These are phyloP conservation scores for Fulmarus glacialis DNA, from an alignment of 2,113 vertebrate genomes.

Conservation along the genomic window DNA sequence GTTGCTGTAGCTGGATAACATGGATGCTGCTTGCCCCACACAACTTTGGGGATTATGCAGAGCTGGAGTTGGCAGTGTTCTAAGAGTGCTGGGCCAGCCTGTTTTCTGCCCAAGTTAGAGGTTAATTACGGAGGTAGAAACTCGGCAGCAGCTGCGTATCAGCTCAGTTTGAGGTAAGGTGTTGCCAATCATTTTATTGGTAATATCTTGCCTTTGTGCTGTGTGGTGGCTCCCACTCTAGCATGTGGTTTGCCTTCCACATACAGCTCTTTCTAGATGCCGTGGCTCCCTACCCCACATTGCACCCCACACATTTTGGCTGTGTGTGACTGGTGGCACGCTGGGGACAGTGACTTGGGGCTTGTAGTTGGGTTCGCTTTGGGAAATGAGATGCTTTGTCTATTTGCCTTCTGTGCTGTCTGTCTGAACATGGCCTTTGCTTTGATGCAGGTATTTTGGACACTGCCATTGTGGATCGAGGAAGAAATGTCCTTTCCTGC, in stretches of 20 bases:
- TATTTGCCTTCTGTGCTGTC: fast-evolving
- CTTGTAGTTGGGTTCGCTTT: fast-evolving
- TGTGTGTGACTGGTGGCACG: not conserved
- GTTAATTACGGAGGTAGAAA: not conserved
- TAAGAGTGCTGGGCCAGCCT: not conserved
- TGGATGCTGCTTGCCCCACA: not conserved
- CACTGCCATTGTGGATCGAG: conserved; percentile 78
- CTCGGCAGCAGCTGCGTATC: fast-evolving
- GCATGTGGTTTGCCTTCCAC: not conserved
- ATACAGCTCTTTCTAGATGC: not conserved
- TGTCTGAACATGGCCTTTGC: not conserved
- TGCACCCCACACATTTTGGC: fast-evolving
- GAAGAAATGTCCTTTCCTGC: conserved; percentile 78
- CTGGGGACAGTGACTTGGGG: too few relatives aligned
- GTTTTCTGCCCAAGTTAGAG: not conserved
- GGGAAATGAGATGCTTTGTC: not conserved
- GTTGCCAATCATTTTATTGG: not conserved
- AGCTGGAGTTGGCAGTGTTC: not conserved
- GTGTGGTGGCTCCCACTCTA: fast-evolving
- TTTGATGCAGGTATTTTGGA: conserved; percentile 74
- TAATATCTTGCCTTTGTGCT: not conserved
- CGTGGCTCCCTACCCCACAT: fast-evolving
- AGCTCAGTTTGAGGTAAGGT: not conserved
- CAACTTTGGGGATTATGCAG: not conserved
- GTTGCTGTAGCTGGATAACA: not conserved